Conservation (phyloP, 1,140 invertebrate species). For the Nixonia krombeini region DNA sequence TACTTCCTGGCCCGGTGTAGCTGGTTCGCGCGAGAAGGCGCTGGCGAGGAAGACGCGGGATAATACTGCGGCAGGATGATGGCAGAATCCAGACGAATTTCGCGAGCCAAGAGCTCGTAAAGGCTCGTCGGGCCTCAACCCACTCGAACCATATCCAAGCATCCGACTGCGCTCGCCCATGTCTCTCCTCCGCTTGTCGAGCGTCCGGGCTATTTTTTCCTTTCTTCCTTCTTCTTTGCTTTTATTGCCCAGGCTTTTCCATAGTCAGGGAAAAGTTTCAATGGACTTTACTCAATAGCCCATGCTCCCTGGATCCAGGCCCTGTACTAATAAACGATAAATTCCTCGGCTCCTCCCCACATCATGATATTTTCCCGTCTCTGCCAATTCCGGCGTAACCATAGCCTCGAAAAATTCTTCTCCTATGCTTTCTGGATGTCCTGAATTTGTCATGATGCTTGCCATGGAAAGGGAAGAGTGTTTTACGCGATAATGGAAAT, state of each 20-base stretch:
- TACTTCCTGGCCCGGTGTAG: too few relatives aligned
- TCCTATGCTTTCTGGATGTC: not conserved
- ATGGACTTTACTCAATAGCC: slow-evolving; percentile 64
- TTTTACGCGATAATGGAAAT: too few relatives aligned
- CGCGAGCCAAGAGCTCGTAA: slow-evolving; percentile 68
- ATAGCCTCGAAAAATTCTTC: slow-evolving; percentile 1
- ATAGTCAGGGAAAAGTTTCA: slow-evolving; percentile 59
- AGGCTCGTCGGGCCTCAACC: slow-evolving; percentile 43
- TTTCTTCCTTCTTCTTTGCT: slow-evolving; percentile 26
- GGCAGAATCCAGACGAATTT: slow-evolving; percentile 65
- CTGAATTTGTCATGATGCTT: slow-evolving; percentile 2
- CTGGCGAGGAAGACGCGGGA: slow-evolving; percentile 38
- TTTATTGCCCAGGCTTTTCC: slow-evolving; percentile 33
- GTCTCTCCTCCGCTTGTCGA: slow-evolving; percentile 32
- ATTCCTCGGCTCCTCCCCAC: slow-evolving; percentile 40
- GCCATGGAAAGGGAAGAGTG: too few relatives aligned
- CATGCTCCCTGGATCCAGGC: slow-evolving; percentile 51
- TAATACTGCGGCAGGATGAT: slow-evolving; percentile 46
- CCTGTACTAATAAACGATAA: slow-evolving; percentile 64
- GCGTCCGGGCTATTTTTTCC: slow-evolving; percentile 31
- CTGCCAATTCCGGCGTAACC: slow-evolving; percentile 12
- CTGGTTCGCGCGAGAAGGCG: slow-evolving; percentile 43
- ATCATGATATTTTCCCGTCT: slow-evolving; percentile 53
- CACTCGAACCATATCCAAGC: slow-evolving; percentile 31
- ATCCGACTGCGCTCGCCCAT: slow-evolving; percentile 17